Conservation (phyloP, 2,113 vertebrate genomes). For the Podiceps cristatus region DNA sequence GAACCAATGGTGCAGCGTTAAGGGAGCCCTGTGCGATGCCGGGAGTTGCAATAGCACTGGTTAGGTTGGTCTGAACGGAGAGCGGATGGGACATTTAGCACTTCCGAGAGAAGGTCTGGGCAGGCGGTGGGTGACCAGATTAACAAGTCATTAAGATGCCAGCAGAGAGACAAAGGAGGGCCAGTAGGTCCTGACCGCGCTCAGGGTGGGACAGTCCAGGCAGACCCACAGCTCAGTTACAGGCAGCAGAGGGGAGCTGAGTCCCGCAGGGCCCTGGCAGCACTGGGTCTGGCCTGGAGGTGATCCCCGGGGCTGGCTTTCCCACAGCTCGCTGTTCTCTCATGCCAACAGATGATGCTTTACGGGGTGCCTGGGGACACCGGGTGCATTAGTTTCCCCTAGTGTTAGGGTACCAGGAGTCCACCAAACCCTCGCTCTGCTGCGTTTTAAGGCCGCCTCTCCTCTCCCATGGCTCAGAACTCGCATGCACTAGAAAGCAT, state of each 20-base stretch:
- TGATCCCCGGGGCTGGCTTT: neutral
- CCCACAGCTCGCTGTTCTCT: neutral
- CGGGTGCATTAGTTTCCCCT: neutral
- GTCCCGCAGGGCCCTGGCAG: neutral
- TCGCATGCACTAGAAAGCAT: neutral
- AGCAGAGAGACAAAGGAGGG: neutral
- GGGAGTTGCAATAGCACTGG: neutral
- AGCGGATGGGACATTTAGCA: neutral
- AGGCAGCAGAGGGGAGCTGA: neutral
- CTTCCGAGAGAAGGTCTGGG: neutral
- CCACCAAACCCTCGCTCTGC: neutral
- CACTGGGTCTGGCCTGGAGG: neutral
- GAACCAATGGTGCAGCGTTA: neutral
- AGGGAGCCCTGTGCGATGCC: neutral
- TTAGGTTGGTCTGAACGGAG: neutral
- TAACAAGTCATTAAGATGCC: neutral
- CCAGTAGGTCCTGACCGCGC: fast-evolving
- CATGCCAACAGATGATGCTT: fast-evolving
- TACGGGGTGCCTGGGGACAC: neutral
- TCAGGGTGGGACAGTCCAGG: neutral
- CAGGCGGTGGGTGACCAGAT: neutral
- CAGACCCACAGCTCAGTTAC: neutral
- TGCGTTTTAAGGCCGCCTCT: neutral
- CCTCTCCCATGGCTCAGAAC: neutral
- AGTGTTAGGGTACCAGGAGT: neutral